Evolutionary conservation across 2,888 invertebrate species (phyloP), one percentile per base, ranked within the genome.

Genomic region (Apamea epomidion): DNA sequence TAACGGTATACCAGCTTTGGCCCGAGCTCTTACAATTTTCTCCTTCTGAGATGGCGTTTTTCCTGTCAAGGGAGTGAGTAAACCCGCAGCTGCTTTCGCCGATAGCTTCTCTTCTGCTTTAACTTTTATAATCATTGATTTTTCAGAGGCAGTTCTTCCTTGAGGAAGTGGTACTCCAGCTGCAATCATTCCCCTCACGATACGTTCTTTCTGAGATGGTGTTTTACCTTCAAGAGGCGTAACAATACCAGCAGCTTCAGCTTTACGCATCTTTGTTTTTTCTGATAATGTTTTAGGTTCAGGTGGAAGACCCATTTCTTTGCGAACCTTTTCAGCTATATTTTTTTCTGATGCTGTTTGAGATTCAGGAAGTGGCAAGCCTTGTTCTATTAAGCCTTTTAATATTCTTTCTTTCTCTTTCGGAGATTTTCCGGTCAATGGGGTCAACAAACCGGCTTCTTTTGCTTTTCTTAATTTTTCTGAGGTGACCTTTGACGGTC

Each of bases 321-420:
- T 80, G 51, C 91, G 83, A 8, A 93, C 86, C 85, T 91, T 91
- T 0, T 88, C 85, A 4, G 91, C 81, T 0, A 93, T 29, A 45
- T 91, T 88, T 70, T 88, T 90, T 64, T 90, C 90, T 12, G 86
- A 86, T 18, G 64, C 62, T 18, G 86, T 85, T 65, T 83, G 70
- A 3, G 77, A 54, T 74, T 86, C 85, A 12, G 85, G 85, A 42
- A 86, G 80, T 37, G 85, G 85, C 21, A 86, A 74, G 0, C 84
- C 84, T 60, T 80, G 42, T 37, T 74, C 48, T 14, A 76, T 45
- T 51, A 86, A 67, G 2, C 82, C 82, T 80, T 45, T 84, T 42
- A 86, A 92, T 48, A 90, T 89, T 65, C 78, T 88, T 81, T 90
- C 91, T 83, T 90, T 90, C 32, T 90, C 84, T 32, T 81, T 85